phyloP scores from a whole-genome alignment of 2,113 vertebrate species.

The Sturnus vulgaris region DNA sequence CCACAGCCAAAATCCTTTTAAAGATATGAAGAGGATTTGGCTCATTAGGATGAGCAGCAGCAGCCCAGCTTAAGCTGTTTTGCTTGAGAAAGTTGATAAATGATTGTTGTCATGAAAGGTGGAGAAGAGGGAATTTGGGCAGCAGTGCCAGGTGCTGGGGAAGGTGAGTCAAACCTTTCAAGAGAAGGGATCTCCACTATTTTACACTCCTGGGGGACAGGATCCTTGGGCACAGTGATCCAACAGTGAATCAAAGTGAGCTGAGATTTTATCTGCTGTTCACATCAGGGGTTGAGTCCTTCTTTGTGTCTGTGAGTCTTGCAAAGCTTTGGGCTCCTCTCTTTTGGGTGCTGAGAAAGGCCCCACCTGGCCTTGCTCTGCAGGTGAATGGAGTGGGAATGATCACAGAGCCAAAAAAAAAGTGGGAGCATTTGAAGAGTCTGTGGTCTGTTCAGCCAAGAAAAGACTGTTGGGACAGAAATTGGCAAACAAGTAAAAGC shows the following conservation, averaged over 20 bases:
- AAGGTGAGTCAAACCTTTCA: neutral
- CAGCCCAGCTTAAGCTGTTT: neutral
- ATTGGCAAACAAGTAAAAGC: neutral
- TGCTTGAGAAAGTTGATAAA: conserved; percentile 27
- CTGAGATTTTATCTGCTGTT: neutral
- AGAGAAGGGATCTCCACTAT: neutral
- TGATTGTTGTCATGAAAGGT: neutral
- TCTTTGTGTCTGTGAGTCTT: neutral
- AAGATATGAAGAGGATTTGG: neutral
- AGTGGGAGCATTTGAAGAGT: neutral
- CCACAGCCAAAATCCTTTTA: neutral
- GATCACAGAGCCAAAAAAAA: neutral
- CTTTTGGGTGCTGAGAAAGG: neutral
- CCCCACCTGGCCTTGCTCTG: neutral
- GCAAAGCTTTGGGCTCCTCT: neutral
- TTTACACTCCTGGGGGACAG: neutral
- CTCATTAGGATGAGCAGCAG: neutral
- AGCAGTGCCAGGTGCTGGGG: neutral
- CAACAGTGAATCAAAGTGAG: neutral
- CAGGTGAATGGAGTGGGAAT: neutral
- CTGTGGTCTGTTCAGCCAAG: neutral
- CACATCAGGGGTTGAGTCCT: neutral
- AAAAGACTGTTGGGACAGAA: neutral
- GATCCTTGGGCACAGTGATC: neutral
- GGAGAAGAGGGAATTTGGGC: neutral